Evolutionary conservation across 1,140 invertebrate genomes (phyloP).

Genomic region (Papilio machaon): DNA sequence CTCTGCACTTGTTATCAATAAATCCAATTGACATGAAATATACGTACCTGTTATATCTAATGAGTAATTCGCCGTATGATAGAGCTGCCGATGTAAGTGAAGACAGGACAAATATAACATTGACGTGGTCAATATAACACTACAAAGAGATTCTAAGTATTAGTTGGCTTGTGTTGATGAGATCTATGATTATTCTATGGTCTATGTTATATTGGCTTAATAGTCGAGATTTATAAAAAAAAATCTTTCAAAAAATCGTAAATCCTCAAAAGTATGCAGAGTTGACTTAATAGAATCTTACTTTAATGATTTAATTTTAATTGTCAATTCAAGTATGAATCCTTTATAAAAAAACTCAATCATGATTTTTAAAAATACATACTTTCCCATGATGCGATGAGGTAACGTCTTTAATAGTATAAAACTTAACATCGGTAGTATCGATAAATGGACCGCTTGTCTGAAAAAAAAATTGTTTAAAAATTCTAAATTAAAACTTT

Average conservation of each 20-base stretch:
- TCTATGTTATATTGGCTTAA: too few species aligned
- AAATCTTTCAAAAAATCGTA: too few species aligned
- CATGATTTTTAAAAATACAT: slow-evolving; percentile 46
- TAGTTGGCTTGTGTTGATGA: background rate
- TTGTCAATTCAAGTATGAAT: too few species aligned
- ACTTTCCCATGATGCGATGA: slow-evolving; percentile 71
- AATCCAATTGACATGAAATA: slow-evolving; percentile 7
- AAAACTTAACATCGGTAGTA: slow-evolving; percentile 89
- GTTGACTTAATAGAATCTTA: too few species aligned
- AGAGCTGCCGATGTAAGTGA: slow-evolving; percentile 93
- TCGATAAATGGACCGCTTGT: slow-evolving; percentile 90
- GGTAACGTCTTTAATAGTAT: slow-evolving; percentile 83
- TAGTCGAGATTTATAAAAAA: too few species aligned
- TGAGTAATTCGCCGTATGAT: slow-evolving; percentile 94
- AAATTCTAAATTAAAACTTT: background rate
- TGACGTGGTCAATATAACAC: slow-evolving; percentile 88
- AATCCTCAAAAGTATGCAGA: too few species aligned
- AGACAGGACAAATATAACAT: slow-evolving; percentile 92
- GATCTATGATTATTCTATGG: background rate
- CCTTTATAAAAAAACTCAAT: background rate
- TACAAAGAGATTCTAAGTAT: slow-evolving; percentile 71
- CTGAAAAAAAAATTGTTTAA: slow-evolving; percentile 78
- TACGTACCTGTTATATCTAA: slow-evolving; percentile 94
- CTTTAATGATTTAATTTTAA: too few species aligned
- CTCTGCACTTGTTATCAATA: background rate